Base-by-base conservation (phyloP, 2,888 invertebrate genomes). In the Eustalomyia histrio region DNA sequence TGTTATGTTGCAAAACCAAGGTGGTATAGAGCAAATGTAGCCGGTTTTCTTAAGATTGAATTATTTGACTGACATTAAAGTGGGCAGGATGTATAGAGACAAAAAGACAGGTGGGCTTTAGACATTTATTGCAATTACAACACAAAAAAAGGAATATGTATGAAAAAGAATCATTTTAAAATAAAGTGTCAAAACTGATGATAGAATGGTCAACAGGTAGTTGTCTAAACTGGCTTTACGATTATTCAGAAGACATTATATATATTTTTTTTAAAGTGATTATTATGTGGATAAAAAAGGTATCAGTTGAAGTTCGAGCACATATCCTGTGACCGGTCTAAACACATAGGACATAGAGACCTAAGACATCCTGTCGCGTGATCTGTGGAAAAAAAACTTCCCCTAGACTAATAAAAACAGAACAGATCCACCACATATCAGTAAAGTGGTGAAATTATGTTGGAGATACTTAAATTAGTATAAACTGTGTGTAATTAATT, bases 21-120 rank as follows among this genome's bases (percentile, higher is more conserved):
- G 64, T 76, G 71, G 52, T 72, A 71, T 8, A 53, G 47, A 43
- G 18, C 60, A 60, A 60, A 39, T 65, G 18, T 16, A 53, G 65
- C 71, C 65, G 65, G 71, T 65, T 58, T 39, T 50, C 50, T 35
- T 18, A 24, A 52, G 21, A 55, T 63, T 18, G n/a, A n/a, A 64
- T 21, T 69, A 10, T 18, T 58, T 63, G 39, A 50, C 16, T 75
- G 53, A 64, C 72, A 58, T 58, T 73, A 17, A 73, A 68, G 76
- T 81, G 80, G 81, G 78, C 76, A 81, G 78, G 76, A 76, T 69
- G 74, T 74, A 39, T 3, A 39, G 10, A 12, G 39, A 29, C 29
- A 29, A 21, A 78, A 65, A 65, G 71, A 79, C 76, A 81, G 81
- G 81, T 81, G 81, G 81, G 81, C 74, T 81, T 74, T 29, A 74